Percentiles rank a stretch among this genome's conserved stretches.
phyloP scores from a whole-genome alignment of 2,888 invertebrate species.

The Leistus spinibarbis region DNA sequence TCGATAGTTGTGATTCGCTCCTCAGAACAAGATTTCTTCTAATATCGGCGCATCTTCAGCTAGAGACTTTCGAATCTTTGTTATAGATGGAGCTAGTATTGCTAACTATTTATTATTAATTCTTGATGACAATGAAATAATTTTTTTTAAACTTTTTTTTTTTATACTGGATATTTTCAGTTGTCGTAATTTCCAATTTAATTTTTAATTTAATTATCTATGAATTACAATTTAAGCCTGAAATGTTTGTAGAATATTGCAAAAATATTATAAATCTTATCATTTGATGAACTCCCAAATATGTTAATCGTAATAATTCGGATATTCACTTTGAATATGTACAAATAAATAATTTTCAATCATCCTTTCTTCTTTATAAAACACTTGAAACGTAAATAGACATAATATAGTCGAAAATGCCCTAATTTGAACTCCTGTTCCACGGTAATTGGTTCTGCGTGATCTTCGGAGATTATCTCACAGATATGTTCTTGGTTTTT shows the following conservation, averaged over 20 bases:
- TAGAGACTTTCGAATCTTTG: not conserved
- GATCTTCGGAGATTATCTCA: not conserved
- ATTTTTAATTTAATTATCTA: too few relatives aligned
- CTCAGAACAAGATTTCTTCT: not conserved
- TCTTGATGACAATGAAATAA: not conserved
- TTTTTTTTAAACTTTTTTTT: too few relatives aligned
- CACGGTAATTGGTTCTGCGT: not conserved
- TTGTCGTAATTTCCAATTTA: too few relatives aligned
- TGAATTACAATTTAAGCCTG: too few relatives aligned
- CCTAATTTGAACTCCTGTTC: slow-evolving; percentile 1
- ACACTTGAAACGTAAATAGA: not conserved
- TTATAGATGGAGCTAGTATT: not conserved
- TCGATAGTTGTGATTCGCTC: not conserved
- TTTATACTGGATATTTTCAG: too few relatives aligned
- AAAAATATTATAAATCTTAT: too few relatives aligned
- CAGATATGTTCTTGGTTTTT: not conserved
- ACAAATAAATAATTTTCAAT: too few relatives aligned
- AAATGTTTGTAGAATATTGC: too few relatives aligned
- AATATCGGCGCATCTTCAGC: not conserved
- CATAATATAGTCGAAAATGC: not conserved
- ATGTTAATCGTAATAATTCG: too few relatives aligned
- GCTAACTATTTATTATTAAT: not conserved
- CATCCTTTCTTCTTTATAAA: not conserved
- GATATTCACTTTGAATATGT: too few relatives aligned
- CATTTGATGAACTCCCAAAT: too few relatives aligned